Conservation (phyloP, 2,113 vertebrate species). For the Gopherus flavomarginatus region DNA sequence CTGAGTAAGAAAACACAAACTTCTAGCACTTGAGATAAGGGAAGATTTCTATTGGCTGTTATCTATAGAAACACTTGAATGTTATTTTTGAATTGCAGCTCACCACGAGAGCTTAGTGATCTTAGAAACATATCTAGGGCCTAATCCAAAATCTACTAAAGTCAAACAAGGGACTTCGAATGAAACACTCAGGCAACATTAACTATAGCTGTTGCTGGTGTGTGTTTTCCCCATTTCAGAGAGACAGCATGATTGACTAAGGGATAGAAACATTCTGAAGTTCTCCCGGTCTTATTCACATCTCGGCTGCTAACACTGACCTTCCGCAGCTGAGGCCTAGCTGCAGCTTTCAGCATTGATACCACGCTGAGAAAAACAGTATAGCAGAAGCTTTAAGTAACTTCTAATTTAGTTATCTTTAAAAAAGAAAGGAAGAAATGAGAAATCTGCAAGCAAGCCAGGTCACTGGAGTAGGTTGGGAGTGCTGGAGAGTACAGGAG, state of each 20-base stretch:
- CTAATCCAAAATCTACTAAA: constrained; percentile 58
- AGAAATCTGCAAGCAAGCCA: neutral
- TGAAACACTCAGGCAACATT: neutral
- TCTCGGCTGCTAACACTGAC: constrained; percentile 28
- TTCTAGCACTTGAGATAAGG: constrained; percentile 65
- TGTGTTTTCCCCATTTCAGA: constrained; percentile 17
- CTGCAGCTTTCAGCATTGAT: neutral
- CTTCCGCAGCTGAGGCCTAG: neutral
- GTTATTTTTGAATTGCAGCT: constrained; percentile 62
- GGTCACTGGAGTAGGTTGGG: neutral
- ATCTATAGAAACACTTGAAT: constrained; percentile 55
- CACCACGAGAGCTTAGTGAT: constrained; percentile 21
- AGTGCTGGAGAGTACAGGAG: neutral
- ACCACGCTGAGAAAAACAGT: neutral
- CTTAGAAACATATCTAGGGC: constrained; percentile 43
- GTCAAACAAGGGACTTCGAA: constrained; percentile 25
- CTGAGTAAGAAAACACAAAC: neutral
- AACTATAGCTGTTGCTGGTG: neutral
- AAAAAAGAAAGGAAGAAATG: constrained; percentile 19
- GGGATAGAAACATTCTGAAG: neutral
- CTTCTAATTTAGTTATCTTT: neutral
- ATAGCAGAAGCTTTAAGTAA: constrained; percentile 22
- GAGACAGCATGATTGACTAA: constrained; percentile 21
- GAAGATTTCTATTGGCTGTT: constrained; percentile 68
- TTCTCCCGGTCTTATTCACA: constrained; percentile 23